Conservation (phyloP, 35 echinoderm and acorn worm species). For the Lytechinus variegatus region DNA sequence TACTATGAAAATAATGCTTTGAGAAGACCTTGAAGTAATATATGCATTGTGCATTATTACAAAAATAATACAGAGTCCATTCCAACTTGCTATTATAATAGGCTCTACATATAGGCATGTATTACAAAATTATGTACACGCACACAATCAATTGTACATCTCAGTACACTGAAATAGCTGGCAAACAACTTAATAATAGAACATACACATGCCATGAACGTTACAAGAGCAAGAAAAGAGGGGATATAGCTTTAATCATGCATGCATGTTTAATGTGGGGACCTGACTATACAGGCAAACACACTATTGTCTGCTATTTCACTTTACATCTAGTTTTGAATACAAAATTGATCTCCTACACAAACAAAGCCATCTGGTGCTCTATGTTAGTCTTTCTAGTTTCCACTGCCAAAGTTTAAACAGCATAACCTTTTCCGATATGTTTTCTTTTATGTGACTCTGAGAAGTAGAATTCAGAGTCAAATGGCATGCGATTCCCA, state of each 20-base stretch:
- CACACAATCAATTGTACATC: neutral
- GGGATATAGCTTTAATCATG: neutral
- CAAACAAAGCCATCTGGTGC: slow-evolving; percentile 9
- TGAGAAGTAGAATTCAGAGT: neutral
- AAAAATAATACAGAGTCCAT: neutral
- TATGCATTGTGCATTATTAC: neutral
- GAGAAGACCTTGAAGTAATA: neutral
- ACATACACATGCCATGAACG: neutral
- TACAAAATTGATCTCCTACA: slow-evolving; percentile 4
- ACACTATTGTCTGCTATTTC: slow-evolving; percentile 18
- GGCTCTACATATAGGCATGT: neutral
- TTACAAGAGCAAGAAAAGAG: neutral
- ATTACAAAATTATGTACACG: neutral
- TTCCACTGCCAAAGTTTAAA: neutral
- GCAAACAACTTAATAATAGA: neutral
- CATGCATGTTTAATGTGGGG: neutral
- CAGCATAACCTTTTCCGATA: neutral
- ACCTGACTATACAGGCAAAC: neutral
- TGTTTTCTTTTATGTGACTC: neutral
- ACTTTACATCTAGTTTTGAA: slow-evolving; percentile 12
- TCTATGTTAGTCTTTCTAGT: neutral
- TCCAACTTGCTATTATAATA: neutral
- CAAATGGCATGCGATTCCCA: neutral
- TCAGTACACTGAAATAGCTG: slow-evolving; percentile 9
- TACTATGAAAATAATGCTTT: neutral